Base-by-base conservation (phyloP, 2,113 vertebrate genomes). In the Axis porcinus region DNA sequence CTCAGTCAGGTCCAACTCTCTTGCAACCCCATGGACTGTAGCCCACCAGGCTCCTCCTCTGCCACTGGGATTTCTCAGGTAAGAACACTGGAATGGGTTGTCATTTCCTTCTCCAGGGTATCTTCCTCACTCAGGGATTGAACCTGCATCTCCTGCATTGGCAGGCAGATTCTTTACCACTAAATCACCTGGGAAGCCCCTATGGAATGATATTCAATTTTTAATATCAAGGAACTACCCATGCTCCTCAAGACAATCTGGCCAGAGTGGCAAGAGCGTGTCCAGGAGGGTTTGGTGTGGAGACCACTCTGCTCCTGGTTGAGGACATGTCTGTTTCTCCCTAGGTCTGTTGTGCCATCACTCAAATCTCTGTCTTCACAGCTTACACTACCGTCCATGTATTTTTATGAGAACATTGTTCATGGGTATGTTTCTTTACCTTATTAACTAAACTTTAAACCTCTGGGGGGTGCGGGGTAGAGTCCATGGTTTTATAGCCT, bases 391-490 rank as follows among this genome's bases (percentile, higher is more conserved):
- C 33, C 10, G 6, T 43, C 43, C 10, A 2, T 82, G 3, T 25
- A 76, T 60, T 43, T 81, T 60, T 55, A 45, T 6, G 45, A 23
- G 30, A 28, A 30, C 12, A 11, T 79, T 28, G 52, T 57, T 84
- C 6, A 19, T 10, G 33, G 23, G 9, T 27, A 52, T 82, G 12
- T 36, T 54, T 91, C 28, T 60, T 76, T 86, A 47, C 19, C 58
- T 86, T 33, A 43, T 36, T 47, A 64, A 85, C 33, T 43, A 21
- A 2, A 43, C 27, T 52, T 60, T 54, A 89, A 14, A 2, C 1
- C n/a, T 43, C 28, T 4, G 6, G 13, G 17, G 2, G 23, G 17
- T 3, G 7, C 45, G 16, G 14, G 30, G 27, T 3, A 28, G 17
- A 81, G 28, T 28, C 52, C 19, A 8, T 57, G 11, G 50, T 15